These are phyloP conservation scores for Chaetophractus vellerosus DNA, from an alignment of 2,797 vertebrate species.

Conservation along the genomic window DNA sequence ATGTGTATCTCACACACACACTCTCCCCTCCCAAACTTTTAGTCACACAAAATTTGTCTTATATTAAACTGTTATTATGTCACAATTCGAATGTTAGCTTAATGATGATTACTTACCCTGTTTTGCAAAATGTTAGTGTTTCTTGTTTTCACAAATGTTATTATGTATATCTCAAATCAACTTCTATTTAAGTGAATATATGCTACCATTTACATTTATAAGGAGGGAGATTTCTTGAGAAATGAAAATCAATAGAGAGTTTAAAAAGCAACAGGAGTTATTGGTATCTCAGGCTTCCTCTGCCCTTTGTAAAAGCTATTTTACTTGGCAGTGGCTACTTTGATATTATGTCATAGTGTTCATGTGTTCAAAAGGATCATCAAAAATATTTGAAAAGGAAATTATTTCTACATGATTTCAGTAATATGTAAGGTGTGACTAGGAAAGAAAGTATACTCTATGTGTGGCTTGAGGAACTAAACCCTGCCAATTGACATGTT, in stretches of 20 bases:
- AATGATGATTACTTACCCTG: not conserved
- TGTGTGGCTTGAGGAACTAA: not conserved
- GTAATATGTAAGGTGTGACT: not conserved
- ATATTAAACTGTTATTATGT: not conserved
- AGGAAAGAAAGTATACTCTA: not conserved
- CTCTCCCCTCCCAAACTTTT: not conserved
- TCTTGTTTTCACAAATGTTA: not conserved
- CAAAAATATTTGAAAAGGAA: constrained; percentile 34
- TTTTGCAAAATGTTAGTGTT: constrained; percentile 1
- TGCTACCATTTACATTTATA: not conserved
- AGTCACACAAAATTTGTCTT: constrained; percentile 32
- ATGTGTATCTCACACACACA: not conserved
- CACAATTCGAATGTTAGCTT: constrained; percentile 2
- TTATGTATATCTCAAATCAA: constrained; percentile 11
- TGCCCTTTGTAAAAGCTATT: not conserved
- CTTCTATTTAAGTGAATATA: constrained; percentile 18
- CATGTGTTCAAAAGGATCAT: not conserved
- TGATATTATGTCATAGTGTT: not conserved
- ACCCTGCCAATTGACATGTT: not conserved
- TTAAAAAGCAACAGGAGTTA: not conserved
- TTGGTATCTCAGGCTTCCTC: not conserved
- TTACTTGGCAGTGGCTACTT: not conserved
- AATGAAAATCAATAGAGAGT: not conserved
- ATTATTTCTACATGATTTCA: constrained; percentile 29
- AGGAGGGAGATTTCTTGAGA: not conserved